phyloP scores from a whole-genome alignment of 1,140 invertebrate species.

The Pseudomyrmex dendroicus region DNA sequence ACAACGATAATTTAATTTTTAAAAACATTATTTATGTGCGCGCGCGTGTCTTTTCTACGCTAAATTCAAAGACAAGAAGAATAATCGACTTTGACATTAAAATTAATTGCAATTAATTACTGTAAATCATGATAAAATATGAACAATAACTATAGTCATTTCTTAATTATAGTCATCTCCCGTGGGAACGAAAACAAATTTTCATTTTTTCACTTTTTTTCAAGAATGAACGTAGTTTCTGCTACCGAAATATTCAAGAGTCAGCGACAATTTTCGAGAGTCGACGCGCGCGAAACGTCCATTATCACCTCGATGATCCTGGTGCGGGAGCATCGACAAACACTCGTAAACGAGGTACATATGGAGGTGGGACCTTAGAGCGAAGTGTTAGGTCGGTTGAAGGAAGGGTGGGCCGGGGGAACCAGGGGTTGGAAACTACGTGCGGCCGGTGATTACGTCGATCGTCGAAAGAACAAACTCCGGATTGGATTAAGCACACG shows the following conservation, averaged over 20 bases:
- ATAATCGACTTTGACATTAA: not conserved
- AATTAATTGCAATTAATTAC: slow-evolving; percentile 1
- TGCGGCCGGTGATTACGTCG: slow-evolving; percentile 81
- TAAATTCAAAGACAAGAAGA: not conserved
- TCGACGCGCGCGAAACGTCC: slow-evolving; percentile 22
- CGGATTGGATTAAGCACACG: slow-evolving; percentile 81
- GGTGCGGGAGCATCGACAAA: slow-evolving; percentile 66
- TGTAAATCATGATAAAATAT: not conserved
- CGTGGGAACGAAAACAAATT: not conserved
- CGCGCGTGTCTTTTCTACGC: not conserved
- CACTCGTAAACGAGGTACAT: slow-evolving; percentile 73
- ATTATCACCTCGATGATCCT: slow-evolving; percentile 56
- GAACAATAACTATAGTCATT: not conserved
- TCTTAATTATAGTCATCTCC: not conserved
- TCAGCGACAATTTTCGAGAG: slow-evolving; percentile 8
- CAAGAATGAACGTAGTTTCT: not conserved
- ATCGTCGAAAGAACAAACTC: slow-evolving; percentile 82
- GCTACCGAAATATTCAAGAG: not conserved
- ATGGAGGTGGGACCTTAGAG: slow-evolving; percentile 69
- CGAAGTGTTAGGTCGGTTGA: slow-evolving; percentile 68
- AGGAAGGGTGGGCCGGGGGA: slow-evolving; percentile 10
- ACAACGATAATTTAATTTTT: no score
- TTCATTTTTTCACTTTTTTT: not conserved
- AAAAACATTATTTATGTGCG: not conserved
- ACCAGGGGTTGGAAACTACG: slow-evolving; percentile 75